Evolutionary conservation across 2,888 invertebrate species (phyloP).

Genomic region (Chrysopilus asiliformis): DNA sequence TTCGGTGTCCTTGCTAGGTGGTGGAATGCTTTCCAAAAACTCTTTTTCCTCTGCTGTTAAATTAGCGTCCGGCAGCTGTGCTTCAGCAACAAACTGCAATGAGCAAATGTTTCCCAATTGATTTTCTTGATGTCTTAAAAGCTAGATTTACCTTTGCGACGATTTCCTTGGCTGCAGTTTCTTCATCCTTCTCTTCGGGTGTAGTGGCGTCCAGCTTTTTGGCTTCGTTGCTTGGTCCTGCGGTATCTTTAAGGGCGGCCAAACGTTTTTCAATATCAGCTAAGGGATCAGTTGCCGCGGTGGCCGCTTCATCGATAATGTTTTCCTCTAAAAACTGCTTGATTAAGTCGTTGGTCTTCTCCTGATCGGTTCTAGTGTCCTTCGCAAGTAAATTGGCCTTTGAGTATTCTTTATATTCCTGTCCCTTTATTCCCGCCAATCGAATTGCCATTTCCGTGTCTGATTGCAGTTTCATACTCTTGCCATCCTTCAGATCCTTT

Average conservation of each 20-base stretch:
- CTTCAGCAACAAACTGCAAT: slow-evolving; percentile 39
- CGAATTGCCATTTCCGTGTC: slow-evolving; percentile 52
- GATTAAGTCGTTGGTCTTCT: slow-evolving; percentile 58
- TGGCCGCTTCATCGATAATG: slow-evolving; percentile 41
- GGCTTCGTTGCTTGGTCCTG: slow-evolving; percentile 1
- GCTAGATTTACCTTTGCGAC: slow-evolving; percentile 23
- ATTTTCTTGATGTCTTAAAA: slow-evolving; percentile 1
- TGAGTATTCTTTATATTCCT: slow-evolving; percentile 28
- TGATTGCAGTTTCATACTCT: slow-evolving; percentile 31
- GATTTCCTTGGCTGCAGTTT: slow-evolving; percentile 28
- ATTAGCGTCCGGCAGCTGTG: slow-evolving; percentile 36
- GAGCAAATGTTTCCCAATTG: too few relatives aligned
- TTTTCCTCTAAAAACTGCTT: slow-evolving; percentile 41
- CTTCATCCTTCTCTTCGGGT: slow-evolving; percentile 34
- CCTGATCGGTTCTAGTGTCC: slow-evolving; percentile 51
- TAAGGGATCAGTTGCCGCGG: slow-evolving; percentile 36
- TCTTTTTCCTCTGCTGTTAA: slow-evolving; percentile 36
- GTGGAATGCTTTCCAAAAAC: slow-evolving; percentile 19
- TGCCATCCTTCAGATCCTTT: slow-evolving; percentile 47
- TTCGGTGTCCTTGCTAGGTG: slow-evolving; percentile 29
- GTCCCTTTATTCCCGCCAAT: slow-evolving; percentile 53
- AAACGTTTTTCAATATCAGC: slow-evolving; percentile 42
- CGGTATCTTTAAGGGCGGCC: slow-evolving; percentile 38
- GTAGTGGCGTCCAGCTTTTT: slow-evolving; percentile 18
- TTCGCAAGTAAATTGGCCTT: slow-evolving; percentile 34